Evolutionary conservation across 2,797 vertebrate species (phyloP).

Genomic region (Bucorvus abyssinicus): DNA sequence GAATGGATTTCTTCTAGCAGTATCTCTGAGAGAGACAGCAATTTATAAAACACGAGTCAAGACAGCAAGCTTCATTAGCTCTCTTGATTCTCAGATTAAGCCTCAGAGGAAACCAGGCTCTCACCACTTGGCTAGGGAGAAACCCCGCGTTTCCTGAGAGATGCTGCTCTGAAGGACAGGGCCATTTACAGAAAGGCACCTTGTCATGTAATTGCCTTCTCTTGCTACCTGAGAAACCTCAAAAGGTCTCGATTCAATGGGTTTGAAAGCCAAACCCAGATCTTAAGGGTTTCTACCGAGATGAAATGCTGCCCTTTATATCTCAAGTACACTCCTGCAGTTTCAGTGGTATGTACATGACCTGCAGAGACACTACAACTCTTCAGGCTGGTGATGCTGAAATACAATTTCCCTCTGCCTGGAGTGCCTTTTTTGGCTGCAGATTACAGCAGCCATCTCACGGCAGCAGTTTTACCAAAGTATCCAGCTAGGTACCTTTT

Average conservation of each 20-base stretch:
- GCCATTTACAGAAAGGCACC: not conserved
- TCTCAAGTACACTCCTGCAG: not conserved
- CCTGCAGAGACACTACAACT: not conserved
- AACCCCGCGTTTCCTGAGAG: not conserved
- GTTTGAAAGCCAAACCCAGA: not conserved
- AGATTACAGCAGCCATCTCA: not conserved
- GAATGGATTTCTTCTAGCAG: slow-evolving; percentile 32
- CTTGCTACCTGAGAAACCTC: not conserved
- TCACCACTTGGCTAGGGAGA: not conserved
- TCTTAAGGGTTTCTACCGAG: not conserved
- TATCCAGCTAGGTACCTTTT: not conserved
- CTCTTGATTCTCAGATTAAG: slow-evolving; percentile 21
- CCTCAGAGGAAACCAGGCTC: not conserved
- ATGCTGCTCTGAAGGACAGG: not conserved
- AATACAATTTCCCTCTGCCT: not conserved
- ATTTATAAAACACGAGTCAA: slow-evolving; percentile 13
- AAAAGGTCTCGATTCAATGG: not conserved
- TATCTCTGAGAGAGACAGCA: not conserved
- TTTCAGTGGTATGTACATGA: not conserved
- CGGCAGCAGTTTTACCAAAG: not conserved
- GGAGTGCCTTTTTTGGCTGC: not conserved
- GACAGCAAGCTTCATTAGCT: slow-evolving; percentile 37
- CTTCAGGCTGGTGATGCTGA: not conserved
- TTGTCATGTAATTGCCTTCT: not conserved
- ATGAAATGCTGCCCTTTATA: not conserved